These are phyloP conservation scores for Tinea pellionella DNA, from an alignment of 2,888 invertebrate species.

Conservation along the genomic window DNA sequence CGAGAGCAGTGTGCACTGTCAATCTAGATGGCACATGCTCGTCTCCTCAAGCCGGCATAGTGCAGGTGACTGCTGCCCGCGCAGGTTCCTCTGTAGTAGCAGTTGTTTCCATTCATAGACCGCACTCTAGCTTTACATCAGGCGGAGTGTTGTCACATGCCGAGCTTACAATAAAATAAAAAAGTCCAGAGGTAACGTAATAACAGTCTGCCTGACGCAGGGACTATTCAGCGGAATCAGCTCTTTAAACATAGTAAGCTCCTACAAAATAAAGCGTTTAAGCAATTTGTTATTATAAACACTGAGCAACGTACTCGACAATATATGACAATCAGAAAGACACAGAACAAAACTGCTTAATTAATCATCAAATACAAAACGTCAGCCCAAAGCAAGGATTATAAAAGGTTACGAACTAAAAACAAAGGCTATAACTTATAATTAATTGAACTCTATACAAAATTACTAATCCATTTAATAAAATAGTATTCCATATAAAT, in stretches of 20 bases:
- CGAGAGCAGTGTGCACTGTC: too few species aligned
- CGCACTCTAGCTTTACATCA: too few species aligned
- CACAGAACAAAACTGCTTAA: background rate
- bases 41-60: too few species aligned
- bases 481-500: background rate
- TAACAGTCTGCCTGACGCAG: background rate
- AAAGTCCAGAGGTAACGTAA: background rate
- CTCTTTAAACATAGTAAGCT: background rate
- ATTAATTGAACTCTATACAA: constrained; percentile 4
- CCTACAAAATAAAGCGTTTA: background rate
- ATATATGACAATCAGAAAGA: background rate
- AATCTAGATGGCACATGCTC: too few species aligned
- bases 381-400: background rate
- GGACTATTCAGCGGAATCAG: background rate
- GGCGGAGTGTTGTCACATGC: background rate
- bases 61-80: too few species aligned
- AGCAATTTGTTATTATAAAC: background rate
- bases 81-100: too few species aligned
- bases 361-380: background rate
- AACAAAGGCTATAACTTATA: background rate
- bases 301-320: background rate
- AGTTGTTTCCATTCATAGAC: too few species aligned
- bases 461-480: background rate
- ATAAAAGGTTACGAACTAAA: background rate
- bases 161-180: background rate